Base-by-base conservation (phyloP, 1,140 invertebrate species). In the silkworm (Bombyx mori) region DNA sequence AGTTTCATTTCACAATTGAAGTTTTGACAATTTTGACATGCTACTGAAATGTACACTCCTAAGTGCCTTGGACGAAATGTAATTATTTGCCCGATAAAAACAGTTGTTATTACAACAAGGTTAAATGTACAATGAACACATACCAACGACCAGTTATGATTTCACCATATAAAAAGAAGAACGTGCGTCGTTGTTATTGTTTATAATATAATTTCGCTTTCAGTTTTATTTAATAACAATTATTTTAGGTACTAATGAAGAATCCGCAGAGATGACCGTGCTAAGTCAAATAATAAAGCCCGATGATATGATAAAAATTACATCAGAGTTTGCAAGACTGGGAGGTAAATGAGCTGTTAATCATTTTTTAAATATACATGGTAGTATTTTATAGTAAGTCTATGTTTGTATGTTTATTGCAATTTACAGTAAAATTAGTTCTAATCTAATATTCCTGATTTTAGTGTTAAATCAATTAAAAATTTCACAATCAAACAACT, bases 281-380 rank as follows among this genome's bases (percentile, higher is more conserved):
- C 63, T 79, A 51, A 84, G 80, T 60, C 76, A 75, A 62, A 65
- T 84, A 56, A 86, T 89, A 55, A 75, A 72, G 35, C 57, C 75
- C 54, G 70, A 80, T 7, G 71, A 79, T 60, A 89, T 89, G 75
- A 58, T 74, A 56, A 75, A 64, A 50, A 89, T 90, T 57, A 76
- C 74, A 56, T 69, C 69, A 22, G 89, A 90, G 70, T 90, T 90
- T 68, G 67, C 57, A 47, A 86, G 89, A 71, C 66, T 90, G 50
- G 75, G 82, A 70, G 89, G 89, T 90, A 74, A 82, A 35, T 35
- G 4, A 35, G 2, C 26, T 5, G 26, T 35, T 35, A 5, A 35
- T 18, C 12, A 18, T 35, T 35, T 35, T 1, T 35, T 35, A 1
- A 35, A 35, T 3, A 35, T 3, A 35, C 26, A 35, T 5, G 26